Base-by-base conservation (phyloP, 2,113 vertebrate genomes). In the Centrocercus urophasianus region DNA sequence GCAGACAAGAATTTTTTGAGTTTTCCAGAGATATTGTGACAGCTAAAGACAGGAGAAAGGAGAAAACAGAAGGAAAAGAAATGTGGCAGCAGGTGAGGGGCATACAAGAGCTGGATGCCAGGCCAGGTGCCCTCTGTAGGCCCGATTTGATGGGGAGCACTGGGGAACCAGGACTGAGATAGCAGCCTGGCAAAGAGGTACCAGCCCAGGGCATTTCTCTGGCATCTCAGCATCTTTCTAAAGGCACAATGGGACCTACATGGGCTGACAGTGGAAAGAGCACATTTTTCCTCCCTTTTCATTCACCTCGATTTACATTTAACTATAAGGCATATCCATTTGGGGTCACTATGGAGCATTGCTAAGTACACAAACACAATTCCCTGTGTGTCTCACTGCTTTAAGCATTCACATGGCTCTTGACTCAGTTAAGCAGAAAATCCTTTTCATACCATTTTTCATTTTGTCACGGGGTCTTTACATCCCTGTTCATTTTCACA, bases 351-450 rank as follows among this genome's bases (percentile, higher is more conserved):
- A n/a, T 64, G 83, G 63, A 89, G 75, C 88, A 94, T 89, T 72
- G 4, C 96, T 95, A 93, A 96, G 84, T 96, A 97, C 96, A 96
- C 82, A 95, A 96, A 96, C 96, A 97, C 96, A 95, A 85, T 92
- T 96, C 92, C 83, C 87, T 67, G 5, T 84, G 83, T 20, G 52
- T 93, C 94, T 95, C 89, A 54, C 78, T 64, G 24, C 63, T 95
- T 86, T 86, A 48, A 90, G 91, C 91, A 93, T 83, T 96, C 93
- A 90, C 92, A 88, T 15, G 3, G 85, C 81, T 95, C 92, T 94
- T 45, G 78, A 86, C 84, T 97, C 90, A 90, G 92, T 96, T 96
- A 92, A 96, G 93, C 85, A 0, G 85, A 90, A 94, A 96, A 96
- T 81, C 84, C 91, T 80, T 92, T 96, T 89, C 80, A 81, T 54